Evolutionary conservation across 1,140 invertebrate species (phyloP).

Genomic region (Temnothorax nylanderi): DNA sequence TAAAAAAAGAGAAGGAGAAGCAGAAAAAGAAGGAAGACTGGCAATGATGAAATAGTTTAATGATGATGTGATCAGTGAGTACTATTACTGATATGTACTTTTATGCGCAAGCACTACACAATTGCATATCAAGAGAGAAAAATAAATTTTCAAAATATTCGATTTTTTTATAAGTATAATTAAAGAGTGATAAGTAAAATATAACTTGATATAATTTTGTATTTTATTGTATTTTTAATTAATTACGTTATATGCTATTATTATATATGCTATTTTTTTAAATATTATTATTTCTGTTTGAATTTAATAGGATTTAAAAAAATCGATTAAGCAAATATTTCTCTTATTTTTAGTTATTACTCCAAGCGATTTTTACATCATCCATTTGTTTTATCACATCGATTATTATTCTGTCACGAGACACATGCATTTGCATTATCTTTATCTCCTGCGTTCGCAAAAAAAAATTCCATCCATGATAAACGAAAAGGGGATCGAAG

Average conservation of each 20-base stretch:
- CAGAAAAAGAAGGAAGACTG: not conserved
- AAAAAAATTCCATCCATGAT: not conserved
- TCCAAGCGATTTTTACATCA: not conserved
- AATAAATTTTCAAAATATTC: not conserved
- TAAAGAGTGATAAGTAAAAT: too few species aligned
- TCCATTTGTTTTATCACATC: not conserved
- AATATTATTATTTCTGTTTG: not conserved
- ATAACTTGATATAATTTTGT: too few species aligned
- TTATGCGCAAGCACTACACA: not conserved
- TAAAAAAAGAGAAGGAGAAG: not conserved
- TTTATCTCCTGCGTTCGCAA: not conserved
- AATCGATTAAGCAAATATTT: not conserved
- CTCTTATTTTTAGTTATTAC: not conserved
- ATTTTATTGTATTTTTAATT: too few species aligned
- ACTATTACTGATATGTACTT: not conserved
- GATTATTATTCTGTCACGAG: not conserved
- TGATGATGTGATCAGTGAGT: not conserved
- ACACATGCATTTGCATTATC: slow-evolving; percentile 2
- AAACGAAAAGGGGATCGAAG: not conserved
- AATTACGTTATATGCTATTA: too few species aligned
- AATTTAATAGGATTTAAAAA: not conserved
- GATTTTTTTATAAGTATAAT: too few species aligned
- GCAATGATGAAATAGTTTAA: not conserved
- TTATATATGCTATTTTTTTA: not conserved
- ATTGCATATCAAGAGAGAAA: not conserved